Base-by-base conservation (phyloP, 2,888 invertebrate genomes). In the Fragum whitleyi region DNA sequence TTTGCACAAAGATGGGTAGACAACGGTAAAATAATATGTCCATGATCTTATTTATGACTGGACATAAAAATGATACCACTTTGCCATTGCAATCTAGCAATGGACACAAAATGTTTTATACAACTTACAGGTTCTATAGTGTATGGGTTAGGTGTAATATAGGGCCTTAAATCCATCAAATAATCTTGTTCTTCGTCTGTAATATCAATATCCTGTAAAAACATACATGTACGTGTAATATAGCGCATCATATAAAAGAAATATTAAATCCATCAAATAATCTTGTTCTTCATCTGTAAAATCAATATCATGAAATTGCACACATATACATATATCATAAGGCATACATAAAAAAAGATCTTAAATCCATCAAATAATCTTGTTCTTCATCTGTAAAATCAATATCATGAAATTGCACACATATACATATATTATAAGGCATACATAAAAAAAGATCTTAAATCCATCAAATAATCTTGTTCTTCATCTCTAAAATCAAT, bases 261-360 rank as follows among this genome's bases (percentile, higher is more conserved):
- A 39, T 39, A 39, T 39, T 6, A 14, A 9, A 39, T 39, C 39
- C 39, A 9, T 39, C 0, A 96, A 96, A 92, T 96, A 97, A 0
- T 96, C 95, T 93, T 96, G 96, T 91, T 98, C 97, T 91, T 96
- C 96, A 7, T 93, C 93, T 39, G 89, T 83, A 36, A 93, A 74
- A 6, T 85, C 70, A 39, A 92, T 84, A 73, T 91, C 89, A 91
- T 91, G 86, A n/a, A n/a, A n/a, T n/a, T 28, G 86, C 86, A 29
- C 14, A 77, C 28, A 21, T 39, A 39, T 39, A n/a, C n/a, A n/a
- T n/a, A n/a, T n/a, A n/a, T n/a, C n/a, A n/a, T n/a, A n/a, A n/a
- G n/a, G n/a, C n/a, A n/a, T n/a, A n/a, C n/a, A n/a, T 99, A 97
- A 99, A 97, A 93, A 97, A 98, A 9, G 98, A 97, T 74, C 97